These are phyloP conservation scores for Podarcis cretensis DNA, from an alignment of 2,113 vertebrate species.

Conservation along the genomic window DNA sequence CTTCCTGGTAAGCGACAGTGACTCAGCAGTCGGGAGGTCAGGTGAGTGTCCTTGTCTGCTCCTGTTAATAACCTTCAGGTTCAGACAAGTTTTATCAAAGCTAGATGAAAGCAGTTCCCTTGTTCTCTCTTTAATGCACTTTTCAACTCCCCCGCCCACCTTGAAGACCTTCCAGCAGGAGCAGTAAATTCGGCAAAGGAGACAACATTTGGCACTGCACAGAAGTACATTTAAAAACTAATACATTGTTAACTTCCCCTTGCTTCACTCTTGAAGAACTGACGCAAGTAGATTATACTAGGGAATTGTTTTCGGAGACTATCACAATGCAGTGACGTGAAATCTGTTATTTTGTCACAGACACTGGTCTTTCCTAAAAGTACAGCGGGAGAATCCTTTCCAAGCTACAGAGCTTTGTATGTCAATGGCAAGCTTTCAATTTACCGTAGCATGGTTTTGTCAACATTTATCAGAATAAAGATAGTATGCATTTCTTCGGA, in stretches of 20 bases:
- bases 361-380: neutral
- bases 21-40: too few relatives aligned
- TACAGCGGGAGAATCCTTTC: neutral
- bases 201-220: neutral
- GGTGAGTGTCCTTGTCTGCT: too few relatives aligned
- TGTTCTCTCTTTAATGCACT: neutral
- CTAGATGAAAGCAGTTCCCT: neutral
- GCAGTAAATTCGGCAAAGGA: neutral
- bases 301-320: neutral
- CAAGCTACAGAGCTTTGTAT: neutral
- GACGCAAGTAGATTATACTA: neutral
- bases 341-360: neutral
- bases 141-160: neutral
- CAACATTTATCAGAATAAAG: slow-evolving; percentile 21
- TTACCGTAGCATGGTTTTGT: slow-evolving; percentile 3
- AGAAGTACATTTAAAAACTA: neutral
- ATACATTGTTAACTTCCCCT: neutral
- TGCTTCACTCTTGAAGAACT: neutral
- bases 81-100: neutral
- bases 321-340: neutral
- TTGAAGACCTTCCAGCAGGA: neutral
- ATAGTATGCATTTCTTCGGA: slow-evolving; percentile 26
- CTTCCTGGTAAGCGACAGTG: too few relatives aligned
- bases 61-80: too few relatives aligned
- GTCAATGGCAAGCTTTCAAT: slow-evolving; percentile 22